Evolutionary conservation across 23 tunicate genomes (phyloP).

Genomic region (Styela clava): DNA sequence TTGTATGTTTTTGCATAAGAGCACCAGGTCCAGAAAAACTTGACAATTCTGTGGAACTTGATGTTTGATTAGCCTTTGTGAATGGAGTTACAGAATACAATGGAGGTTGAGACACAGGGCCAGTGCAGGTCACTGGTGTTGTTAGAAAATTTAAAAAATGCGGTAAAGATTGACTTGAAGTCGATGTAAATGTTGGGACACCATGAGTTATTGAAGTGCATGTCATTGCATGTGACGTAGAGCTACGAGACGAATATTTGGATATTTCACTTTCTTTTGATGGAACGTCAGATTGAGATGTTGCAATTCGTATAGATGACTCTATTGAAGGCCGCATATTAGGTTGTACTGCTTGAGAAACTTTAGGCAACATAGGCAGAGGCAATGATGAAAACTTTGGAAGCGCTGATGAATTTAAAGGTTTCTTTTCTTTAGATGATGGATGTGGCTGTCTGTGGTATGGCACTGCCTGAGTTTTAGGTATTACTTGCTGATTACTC

Average conservation of each 20-base stretch:
- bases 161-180: not conserved
- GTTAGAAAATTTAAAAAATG: not conserved
- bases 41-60: not conserved
- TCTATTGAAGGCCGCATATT: not conserved
- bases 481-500: not conserved
- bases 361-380: not conserved
- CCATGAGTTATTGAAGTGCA: not conserved
- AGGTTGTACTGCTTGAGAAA: not conserved
- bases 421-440: not conserved
- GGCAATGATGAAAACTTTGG: not conserved
- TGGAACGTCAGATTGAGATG: too few relatives aligned
- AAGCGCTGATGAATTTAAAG: not conserved
- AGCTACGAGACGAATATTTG: not conserved
- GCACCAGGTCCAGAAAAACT: too few relatives aligned
- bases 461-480: not conserved
- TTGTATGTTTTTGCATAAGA: not conserved
- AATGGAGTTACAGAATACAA: not conserved
- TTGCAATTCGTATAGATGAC: not conserved
- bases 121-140: not conserved
- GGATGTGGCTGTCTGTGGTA: not conserved
- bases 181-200: not conserved
- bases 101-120: not conserved
- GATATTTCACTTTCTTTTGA: too few relatives aligned
- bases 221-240: not conserved
- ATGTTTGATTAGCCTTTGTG: not conserved